Conservation (phyloP, 2,888 invertebrate species). For the Tinea trinotella region DNA sequence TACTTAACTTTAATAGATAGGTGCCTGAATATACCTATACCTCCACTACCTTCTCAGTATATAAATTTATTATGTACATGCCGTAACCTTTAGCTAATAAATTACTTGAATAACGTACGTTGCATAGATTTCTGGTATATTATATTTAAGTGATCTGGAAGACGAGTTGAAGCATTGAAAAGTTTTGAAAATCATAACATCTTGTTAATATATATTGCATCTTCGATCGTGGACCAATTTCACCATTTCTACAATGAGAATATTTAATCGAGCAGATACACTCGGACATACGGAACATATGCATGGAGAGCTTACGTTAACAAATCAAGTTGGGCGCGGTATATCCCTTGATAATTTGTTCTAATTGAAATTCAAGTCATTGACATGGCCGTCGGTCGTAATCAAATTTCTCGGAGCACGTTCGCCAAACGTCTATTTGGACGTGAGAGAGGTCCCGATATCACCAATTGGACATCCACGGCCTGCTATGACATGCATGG, state of each 20-base stretch:
- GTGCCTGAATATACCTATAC: too few species aligned
- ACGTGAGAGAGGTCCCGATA: slow-evolving; percentile 20
- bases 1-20: too few species aligned
- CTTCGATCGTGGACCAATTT: neutral
- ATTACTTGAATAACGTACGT: too few species aligned
- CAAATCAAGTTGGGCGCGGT: slow-evolving; percentile 59
- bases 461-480: slow-evolving; percentile 17
- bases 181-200: too few species aligned
- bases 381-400: slow-evolving; percentile 72
- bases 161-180: too few species aligned
- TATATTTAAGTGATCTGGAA: too few species aligned
- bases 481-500: neutral
- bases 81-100: too few species aligned
- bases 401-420: slow-evolving; percentile 63
- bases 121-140: too few species aligned
- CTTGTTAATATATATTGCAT: neutral
- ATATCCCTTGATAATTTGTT: slow-evolving; percentile 72
- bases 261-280: neutral
- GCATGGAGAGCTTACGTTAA: slow-evolving; percentile 38
- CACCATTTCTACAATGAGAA: neutral
- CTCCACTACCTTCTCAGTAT: too few species aligned
- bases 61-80: too few species aligned
- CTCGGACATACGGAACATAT: neutral
- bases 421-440: slow-evolving; percentile 31
- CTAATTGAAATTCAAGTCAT: slow-evolving; percentile 81